Conservation (phyloP, 2,113 vertebrate genomes). For the Carassius gibelio region DNA sequence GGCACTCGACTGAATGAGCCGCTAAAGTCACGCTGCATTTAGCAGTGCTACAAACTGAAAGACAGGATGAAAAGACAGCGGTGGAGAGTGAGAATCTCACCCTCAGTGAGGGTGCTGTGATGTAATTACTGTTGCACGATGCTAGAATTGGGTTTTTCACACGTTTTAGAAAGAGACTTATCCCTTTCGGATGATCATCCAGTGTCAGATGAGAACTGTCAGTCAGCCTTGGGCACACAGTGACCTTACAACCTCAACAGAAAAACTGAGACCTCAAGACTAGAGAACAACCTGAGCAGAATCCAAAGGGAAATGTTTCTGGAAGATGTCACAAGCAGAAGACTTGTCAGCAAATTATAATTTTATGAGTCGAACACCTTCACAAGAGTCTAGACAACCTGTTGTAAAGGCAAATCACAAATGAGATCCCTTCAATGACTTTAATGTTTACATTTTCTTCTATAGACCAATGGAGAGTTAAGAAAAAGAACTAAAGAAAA, state of each 20-base stretch:
- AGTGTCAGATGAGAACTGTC: constrained; percentile 60
- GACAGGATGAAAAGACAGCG: neutral
- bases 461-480: too few relatives aligned
- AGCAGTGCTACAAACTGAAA: constrained; percentile 32
- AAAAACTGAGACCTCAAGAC: constrained; percentile 25
- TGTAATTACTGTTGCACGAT: constrained; percentile 67
- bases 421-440: too few relatives aligned
- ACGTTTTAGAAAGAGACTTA: constrained; percentile 59
- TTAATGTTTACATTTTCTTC: neutral
- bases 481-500: too few relatives aligned
- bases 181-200: constrained; percentile 59
- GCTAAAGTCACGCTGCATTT: neutral
- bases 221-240: constrained; percentile 52
- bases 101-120: constrained; percentile 51
- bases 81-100: constrained; percentile 9
- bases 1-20: constrained; percentile 1
- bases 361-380: neutral
- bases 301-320: neutral
- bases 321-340: neutral
- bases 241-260: constrained; percentile 28
- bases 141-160: constrained; percentile 71
- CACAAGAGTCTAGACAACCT: neutral
- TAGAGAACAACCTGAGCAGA: neutral
- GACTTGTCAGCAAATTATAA: neutral
- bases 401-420: neutral